Evolutionary conservation across 2,888 invertebrate species (phyloP), one percentile per base, ranked within the genome.

Genomic region (Fragum fragum): DNA sequence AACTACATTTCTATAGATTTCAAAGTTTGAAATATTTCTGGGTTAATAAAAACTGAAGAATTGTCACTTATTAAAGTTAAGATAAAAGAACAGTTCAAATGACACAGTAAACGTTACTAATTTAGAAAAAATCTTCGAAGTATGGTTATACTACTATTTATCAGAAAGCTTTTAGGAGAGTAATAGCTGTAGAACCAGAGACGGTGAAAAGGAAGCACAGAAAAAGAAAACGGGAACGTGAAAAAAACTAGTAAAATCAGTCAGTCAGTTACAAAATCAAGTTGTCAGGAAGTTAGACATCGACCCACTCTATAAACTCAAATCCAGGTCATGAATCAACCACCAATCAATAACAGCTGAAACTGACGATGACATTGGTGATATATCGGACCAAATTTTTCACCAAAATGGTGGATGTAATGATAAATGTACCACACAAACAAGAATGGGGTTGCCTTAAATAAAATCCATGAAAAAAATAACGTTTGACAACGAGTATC

Each of bases 171-270:
- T 14, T 3, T n/a, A 47, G 14, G 5, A 23, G 9, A 2, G 57
- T 57, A 9, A 57, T 57, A 18, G 57, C 26, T 26, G 23, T 14
- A 26, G 26, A 57, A 21, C 57, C 57, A 23, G 57, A 57, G 11
- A 14, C 23, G 1, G 57, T 57, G 23, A 57, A 23, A 57, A 57
- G 57, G 23, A 23, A 57, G n/a, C 57, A 57, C 57, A 57, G 57
- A 23, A 57, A 57, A 23, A 57, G 53, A 57, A 57, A 26, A 57
- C 23, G 11, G 23, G 57, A 57, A 26, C 57, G 57, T 21, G 57
- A 57, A n/a, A n/a, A n/a, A n/a, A n/a, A n/a, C n/a, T n/a, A n/a
- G n/a, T 7, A 23, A 47, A 14, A 47, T 14, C 3, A 57, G 14
- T 5, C 7, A 57, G 3, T 26, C 57, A 18, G 23, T 3, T 52